A percentile compares a stretch with the other conserved stretches of the same genome.
These are phyloP conservation scores for Xenopus tropicalis DNA, from an alignment of 2,113 vertebrate genomes.

Conservation along the genomic window DNA sequence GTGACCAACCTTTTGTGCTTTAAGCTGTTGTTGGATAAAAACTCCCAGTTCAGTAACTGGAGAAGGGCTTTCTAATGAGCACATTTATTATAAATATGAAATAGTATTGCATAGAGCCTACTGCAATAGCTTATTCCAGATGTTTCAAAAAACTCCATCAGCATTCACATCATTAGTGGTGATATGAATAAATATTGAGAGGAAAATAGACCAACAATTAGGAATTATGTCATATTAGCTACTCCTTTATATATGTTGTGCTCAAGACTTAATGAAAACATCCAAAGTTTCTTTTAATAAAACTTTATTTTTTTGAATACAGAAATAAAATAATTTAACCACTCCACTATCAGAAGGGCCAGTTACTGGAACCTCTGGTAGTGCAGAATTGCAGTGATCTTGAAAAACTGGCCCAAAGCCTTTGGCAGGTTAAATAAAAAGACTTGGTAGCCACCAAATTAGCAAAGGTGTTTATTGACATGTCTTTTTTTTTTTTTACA, in stretches of 20 bases:
- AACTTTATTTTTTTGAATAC: constrained; percentile 75
- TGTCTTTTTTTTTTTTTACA: constrained; percentile 47
- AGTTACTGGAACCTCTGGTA: constrained; percentile 19
- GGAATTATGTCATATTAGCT: neutral
- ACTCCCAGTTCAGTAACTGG: no score
- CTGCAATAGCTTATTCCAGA: no score
- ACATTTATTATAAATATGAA: no score
- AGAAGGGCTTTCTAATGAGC: no score
- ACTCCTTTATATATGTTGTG: neutral
- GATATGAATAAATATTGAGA: neutral
- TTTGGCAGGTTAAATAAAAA: constrained; percentile 46
- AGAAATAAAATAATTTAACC: constrained; percentile 68
- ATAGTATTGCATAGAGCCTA: no score
- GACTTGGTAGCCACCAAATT: constrained; percentile 60
- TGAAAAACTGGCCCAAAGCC: constrained; percentile 43
- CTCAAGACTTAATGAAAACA: constrained; percentile 14
- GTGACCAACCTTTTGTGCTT: no score
- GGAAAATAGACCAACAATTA: neutral
- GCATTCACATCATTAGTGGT: no score
- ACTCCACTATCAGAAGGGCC: constrained; percentile 31
- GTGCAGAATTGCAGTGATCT: constrained; percentile 28
- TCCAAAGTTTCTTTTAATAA: constrained; percentile 61
- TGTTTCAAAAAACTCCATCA: no score
- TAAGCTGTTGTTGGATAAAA: no score
- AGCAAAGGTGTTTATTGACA: constrained; percentile 61